These are phyloP conservation scores for Propsilocerus akamusi DNA, from an alignment of 1,140 invertebrate species.

Conservation along the genomic window DNA sequence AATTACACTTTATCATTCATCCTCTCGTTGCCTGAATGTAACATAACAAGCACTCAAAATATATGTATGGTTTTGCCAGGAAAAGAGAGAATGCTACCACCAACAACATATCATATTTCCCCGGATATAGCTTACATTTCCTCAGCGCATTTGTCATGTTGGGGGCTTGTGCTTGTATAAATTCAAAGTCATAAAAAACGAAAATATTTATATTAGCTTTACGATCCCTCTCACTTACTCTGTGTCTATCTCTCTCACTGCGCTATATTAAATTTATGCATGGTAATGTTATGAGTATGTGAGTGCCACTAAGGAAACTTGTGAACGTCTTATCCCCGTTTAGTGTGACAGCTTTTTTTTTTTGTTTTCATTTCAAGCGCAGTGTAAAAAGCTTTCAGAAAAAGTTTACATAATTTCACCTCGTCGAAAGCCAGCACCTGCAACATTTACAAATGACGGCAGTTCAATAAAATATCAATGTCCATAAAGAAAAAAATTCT, in stretches of 20 bases:
- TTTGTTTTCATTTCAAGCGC: too few species aligned
- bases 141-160: neutral
- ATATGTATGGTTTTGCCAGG: too few species aligned
- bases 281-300: neutral
- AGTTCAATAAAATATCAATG: constrained; percentile 1
- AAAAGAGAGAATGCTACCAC: neutral
- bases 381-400: too few species aligned
- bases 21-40: too few species aligned
- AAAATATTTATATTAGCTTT: constrained; percentile 4
- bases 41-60: too few species aligned
- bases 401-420: too few species aligned
- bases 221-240: too few species aligned
- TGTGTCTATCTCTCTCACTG: neutral
- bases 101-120: neutral
- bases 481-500: neutral
- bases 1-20: neutral
- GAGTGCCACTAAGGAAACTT: too few species aligned
- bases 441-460: neutral
- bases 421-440: neutral
- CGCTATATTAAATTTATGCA: constrained; percentile 1
- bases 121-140: neutral
- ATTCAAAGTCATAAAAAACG: neutral
- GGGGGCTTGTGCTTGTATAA: neutral
- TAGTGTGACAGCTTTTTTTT: too few species aligned
- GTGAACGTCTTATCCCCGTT: too few species aligned